Evolutionary conservation across 2,113 vertebrate species (phyloP), one percentile per base, ranked within the genome.

Genomic region (Ellobius talpinus): DNA sequence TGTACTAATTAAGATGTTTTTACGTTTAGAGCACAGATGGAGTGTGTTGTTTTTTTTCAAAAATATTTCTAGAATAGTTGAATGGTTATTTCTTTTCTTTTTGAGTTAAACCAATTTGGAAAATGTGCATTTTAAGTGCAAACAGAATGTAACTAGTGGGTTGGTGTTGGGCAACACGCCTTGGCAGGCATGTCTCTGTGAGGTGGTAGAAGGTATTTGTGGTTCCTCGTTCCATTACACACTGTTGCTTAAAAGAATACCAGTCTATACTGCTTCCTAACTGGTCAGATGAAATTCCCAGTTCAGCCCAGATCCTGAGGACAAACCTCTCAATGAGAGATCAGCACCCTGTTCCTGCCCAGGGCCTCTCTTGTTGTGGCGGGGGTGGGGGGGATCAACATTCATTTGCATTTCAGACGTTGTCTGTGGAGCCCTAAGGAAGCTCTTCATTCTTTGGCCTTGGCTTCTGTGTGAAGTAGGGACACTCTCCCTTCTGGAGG

Each of bases 11-110:
- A 89, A 87, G 78, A 92, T 50, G 11, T 45, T 76, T 9, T 61
- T 47, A 45, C 50, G 90, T 81, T n/a, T 86, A 93, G 94, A 76
- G 84, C 76, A 92, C 92, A 97, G 89, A 82, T 92, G 85, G 94
- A 94, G 13, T 42, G 13, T 93, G 58, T 87, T 12, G 29, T 73
- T 88, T 93, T 94, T 95, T 95, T 91, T 14, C 39, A 42, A 61
- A 96, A 93, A 70, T 73, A 95, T 91, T 66, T 95, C 36, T 96
- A 76, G 5, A 8, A 77, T 66, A 39, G 26, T 47, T 21, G 31
- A 89, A 86, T 90, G 52, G 36, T n/a, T 85, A 24, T 42, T 31
- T 19, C 76, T 31, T 66, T 90, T 52, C 24, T 63, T 50, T 26
- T 68, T 23, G 61, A 88, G 21, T 87, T 19, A 39, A 84, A 76